Percentiles rank a stretch among this genome's conserved stretches.
Evolutionary conservation across 2,888 invertebrate genomes (phyloP).

Genomic region (Polymixis flavicincta): DNA sequence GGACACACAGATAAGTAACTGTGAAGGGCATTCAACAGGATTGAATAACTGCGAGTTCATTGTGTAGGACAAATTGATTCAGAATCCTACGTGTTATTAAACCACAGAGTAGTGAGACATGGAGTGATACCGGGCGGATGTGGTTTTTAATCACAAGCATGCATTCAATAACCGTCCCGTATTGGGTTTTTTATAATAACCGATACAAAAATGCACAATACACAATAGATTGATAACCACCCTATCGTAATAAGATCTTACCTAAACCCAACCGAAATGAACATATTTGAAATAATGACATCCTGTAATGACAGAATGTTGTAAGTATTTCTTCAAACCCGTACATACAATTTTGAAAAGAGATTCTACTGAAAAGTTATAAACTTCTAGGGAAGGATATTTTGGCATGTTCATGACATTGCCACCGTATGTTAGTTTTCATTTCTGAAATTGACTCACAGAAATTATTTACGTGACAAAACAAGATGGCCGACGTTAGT

Average conservation of each 20-base stretch:
- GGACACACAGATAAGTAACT: constrained; percentile 56
- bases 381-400: background rate
- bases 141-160: background rate
- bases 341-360: no score
- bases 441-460: background rate
- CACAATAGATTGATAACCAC: background rate
- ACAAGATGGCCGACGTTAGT: background rate
- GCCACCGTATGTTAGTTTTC: background rate
- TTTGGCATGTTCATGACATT: background rate
- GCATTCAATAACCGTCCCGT: background rate
- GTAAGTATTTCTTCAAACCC: no score
- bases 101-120: constrained; percentile 30
- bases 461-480: background rate
- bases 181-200: background rate
- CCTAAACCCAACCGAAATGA: background rate
- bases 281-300: background rate
- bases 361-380: background rate
- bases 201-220: background rate
- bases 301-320: background rate
- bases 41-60: constrained; percentile 65
- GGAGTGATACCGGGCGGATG: constrained; percentile 18
- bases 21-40: constrained; percentile 60
- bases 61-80: constrained; percentile 72
- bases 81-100: constrained; percentile 68
- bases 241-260: background rate